These are phyloP conservation scores for Sardina pilchardus DNA, from an alignment of 2,113 vertebrate species.

Conservation along the genomic window DNA sequence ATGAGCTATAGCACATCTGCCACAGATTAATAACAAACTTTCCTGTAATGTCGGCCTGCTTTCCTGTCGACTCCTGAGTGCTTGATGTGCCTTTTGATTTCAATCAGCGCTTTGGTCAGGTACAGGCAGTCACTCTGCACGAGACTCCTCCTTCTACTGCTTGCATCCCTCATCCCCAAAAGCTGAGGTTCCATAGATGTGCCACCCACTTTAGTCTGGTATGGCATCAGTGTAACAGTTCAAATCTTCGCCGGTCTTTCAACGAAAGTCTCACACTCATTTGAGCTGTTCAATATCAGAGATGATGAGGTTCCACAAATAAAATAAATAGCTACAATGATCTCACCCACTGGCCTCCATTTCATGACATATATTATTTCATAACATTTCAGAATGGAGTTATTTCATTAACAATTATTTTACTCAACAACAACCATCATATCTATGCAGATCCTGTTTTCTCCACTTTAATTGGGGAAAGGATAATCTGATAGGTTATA, in stretches of 20 bases:
- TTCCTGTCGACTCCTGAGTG: conserved; percentile 56
- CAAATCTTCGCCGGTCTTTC: background rate
- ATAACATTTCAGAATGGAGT: too few relatives aligned
- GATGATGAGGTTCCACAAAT: background rate
- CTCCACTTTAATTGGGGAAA: too few relatives aligned
- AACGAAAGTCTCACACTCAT: background rate
- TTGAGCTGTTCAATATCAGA: background rate
- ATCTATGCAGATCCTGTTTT: too few relatives aligned
- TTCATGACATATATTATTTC: too few relatives aligned
- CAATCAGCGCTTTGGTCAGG: conserved; percentile 60
- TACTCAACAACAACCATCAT: too few relatives aligned
- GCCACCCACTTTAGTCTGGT: background rate
- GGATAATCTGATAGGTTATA: too few relatives aligned
- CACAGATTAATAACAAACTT: conserved; percentile 67
- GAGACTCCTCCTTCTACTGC: background rate
- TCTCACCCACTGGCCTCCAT: background rate
- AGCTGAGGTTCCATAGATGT: background rate
- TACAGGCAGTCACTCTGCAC: conserved; percentile 33
- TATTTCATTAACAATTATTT: too few relatives aligned
- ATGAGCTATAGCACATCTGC: conserved; percentile 69
- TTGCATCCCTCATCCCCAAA: background rate
- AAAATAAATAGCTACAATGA: background rate
- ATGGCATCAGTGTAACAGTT: background rate
- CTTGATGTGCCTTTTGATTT: conserved; percentile 59
- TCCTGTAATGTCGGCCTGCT: conserved; percentile 63